A percentile compares a stretch with the other conserved stretches of the same genome.
Conservation (phyloP, 2,797 vertebrate species). For the Microhierax caerulescens region DNA sequence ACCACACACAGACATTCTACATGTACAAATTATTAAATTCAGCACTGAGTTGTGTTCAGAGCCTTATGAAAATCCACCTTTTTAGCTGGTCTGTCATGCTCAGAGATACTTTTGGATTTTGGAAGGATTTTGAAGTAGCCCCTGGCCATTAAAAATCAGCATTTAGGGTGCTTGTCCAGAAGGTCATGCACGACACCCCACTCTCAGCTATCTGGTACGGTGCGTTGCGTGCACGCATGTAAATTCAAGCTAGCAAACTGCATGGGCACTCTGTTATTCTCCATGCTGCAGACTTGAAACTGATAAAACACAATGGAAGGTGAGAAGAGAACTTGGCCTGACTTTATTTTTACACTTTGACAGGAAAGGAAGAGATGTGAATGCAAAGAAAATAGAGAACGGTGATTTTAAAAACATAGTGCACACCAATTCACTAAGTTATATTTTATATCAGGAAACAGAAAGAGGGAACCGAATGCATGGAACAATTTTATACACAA, state of each 20-base stretch:
- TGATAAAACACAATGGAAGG: not conserved
- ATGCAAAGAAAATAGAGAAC: not conserved
- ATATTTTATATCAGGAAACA: not conserved
- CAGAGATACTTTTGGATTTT: not conserved
- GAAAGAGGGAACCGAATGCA: not conserved
- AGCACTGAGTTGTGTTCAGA: not conserved
- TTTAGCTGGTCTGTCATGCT: not conserved
- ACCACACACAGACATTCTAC: not conserved
- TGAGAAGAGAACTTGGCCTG: not conserved
- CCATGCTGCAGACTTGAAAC: not conserved
- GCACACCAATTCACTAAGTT: accelerated
- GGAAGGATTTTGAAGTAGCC: not conserved
- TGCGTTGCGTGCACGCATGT: accelerated
- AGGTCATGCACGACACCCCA: accelerated
- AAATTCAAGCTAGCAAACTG: not conserved
- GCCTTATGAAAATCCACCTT: not conserved
- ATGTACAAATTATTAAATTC: not conserved
- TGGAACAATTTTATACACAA: not conserved
- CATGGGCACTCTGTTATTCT: not conserved
- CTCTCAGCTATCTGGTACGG: accelerated
- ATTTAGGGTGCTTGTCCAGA: not conserved
- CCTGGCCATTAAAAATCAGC: not conserved
- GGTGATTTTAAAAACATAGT: not conserved
- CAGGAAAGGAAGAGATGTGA: not conserved
- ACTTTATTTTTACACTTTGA: not conserved